Percentiles rank a stretch among this genome's conserved stretches.
These are phyloP conservation scores for Thelaira solivaga DNA, from an alignment of 2,888 invertebrate genomes.

Conservation along the genomic window DNA sequence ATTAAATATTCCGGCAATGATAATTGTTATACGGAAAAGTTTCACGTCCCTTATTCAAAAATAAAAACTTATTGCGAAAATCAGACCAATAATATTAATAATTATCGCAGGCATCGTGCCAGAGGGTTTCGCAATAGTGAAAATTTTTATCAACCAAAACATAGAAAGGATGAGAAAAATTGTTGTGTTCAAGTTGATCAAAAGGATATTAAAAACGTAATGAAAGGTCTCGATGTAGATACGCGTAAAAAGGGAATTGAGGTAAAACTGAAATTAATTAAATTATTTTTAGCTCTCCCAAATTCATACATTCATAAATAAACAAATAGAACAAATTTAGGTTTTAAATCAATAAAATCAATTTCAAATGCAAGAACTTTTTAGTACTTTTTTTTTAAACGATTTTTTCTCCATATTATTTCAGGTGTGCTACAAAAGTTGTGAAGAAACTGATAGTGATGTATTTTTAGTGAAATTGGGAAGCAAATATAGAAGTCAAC, in stretches of 20 bases:
- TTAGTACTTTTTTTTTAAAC: neutral
- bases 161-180: constrained; percentile 66
- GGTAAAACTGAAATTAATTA: constrained; percentile 65
- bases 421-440: constrained; percentile 75
- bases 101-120: constrained; percentile 66
- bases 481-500: constrained; percentile 84
- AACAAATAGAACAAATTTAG: too few relatives aligned
- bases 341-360: too few relatives aligned
- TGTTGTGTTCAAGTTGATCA: constrained; percentile 74
- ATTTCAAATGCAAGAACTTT: too few relatives aligned
- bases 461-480: constrained; percentile 86
- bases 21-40: constrained; percentile 67
- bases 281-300: too few relatives aligned
- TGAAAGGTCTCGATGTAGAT: constrained; percentile 72
- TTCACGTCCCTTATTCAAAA: constrained; percentile 71
- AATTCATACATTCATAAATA: too few relatives aligned
- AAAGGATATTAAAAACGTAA: constrained; percentile 70
- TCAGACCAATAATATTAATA: constrained; percentile 67
- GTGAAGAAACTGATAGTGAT: constrained; percentile 83
- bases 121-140: constrained; percentile 63
- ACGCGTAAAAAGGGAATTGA: constrained; percentile 74
- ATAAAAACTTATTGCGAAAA: constrained; percentile 68
- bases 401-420: constrained; percentile 15
- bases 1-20: constrained; percentile 75
- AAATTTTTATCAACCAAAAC: constrained; percentile 61